Percentiles rank a stretch among this genome's conserved stretches.
phyloP scores from a whole-genome alignment of 2,888 invertebrate species.

The Aporophyla lueneburgensis region DNA sequence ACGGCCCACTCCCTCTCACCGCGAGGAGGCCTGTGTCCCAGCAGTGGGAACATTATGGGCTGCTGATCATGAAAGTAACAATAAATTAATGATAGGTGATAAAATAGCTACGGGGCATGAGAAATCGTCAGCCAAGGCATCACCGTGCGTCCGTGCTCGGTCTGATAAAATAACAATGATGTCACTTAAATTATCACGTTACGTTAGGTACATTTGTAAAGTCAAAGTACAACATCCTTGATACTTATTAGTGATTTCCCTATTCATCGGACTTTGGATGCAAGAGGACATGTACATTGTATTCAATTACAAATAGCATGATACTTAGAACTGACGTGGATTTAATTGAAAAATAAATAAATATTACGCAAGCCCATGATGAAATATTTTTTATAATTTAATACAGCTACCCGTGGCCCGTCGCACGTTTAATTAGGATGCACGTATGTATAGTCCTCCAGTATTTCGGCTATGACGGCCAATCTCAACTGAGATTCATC shows the following conservation, averaged over 20 bases:
- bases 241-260: conserved; percentile 4
- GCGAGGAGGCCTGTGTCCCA: too few relatives aligned
- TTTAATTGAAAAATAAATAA: conserved; percentile 24
- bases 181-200: background rate
- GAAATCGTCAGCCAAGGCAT: background rate
- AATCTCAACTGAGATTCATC: too few relatives aligned
- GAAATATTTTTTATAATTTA: conserved; percentile 15
- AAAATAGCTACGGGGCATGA: background rate
- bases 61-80: background rate
- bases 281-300: conserved; percentile 19
- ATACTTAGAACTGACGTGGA: conserved; percentile 40
- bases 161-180: conserved; percentile 10
- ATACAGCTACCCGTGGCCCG: background rate
- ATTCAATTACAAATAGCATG: conserved; percentile 1
- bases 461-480: too few relatives aligned
- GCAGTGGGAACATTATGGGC: too few relatives aligned
- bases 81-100: background rate
- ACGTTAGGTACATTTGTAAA: background rate
- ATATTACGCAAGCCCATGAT: conserved; percentile 48
- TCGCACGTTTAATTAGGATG: conserved; percentile 1
- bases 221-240: conserved; percentile 28
- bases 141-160: background rate
- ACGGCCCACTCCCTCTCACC: too few relatives aligned
- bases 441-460: background rate
- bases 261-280: conserved; percentile 38